Conservation (phyloP, 2,888 invertebrate genomes). For the Monopis laevigella region DNA sequence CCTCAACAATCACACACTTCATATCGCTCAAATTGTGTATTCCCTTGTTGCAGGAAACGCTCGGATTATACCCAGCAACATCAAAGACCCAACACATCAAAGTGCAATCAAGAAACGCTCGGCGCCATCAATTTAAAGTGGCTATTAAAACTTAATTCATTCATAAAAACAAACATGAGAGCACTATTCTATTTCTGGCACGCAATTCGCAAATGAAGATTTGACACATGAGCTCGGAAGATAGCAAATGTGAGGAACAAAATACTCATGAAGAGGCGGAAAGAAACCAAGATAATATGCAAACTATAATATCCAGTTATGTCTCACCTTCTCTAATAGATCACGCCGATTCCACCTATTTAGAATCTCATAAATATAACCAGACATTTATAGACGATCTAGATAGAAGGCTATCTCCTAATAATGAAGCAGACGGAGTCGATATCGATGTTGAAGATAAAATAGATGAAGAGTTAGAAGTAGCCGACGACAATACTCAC, state of each 20-base stretch:
- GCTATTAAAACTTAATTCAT: constrained; percentile 52
- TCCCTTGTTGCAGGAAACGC: constrained; percentile 52
- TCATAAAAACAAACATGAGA: constrained; percentile 61
- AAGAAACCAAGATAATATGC: constrained; percentile 29
- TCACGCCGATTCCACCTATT: constrained; percentile 30
- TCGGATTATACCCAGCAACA: constrained; percentile 25
- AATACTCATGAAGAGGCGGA: not conserved
- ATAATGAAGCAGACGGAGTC: constrained; percentile 25
- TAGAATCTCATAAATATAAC: constrained; percentile 26
- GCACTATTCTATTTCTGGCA: constrained; percentile 35
- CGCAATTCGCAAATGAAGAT: constrained; percentile 32
- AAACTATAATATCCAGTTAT: constrained; percentile 46
- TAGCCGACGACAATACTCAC: no score
- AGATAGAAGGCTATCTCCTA: constrained; percentile 32
- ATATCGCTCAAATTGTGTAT: constrained; percentile 36
- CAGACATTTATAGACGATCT: constrained; percentile 23
- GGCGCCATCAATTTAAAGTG: constrained; percentile 33
- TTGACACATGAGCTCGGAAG: constrained; percentile 47
- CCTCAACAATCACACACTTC: constrained; percentile 30
- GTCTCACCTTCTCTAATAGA: constrained; percentile 35
- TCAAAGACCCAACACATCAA: constrained; percentile 39
- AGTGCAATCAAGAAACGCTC: constrained; percentile 17
- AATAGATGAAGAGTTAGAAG: constrained; percentile 19
- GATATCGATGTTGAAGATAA: constrained; percentile 45
- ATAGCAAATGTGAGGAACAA: constrained; percentile 13